These are phyloP conservation scores for Ochropleura leucogaster DNA, from an alignment of 2,888 invertebrate genomes.

Conservation along the genomic window DNA sequence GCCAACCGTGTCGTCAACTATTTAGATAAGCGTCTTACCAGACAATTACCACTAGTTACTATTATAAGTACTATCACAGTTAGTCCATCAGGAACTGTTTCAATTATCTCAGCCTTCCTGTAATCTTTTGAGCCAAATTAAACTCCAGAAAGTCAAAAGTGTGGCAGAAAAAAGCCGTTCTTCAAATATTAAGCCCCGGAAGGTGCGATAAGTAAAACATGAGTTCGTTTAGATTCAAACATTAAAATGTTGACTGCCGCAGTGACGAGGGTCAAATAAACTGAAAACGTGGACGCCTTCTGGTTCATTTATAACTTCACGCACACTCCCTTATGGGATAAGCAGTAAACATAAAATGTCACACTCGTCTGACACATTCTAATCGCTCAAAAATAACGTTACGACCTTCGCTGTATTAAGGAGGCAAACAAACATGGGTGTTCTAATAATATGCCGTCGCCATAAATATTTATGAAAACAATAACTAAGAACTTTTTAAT, in stretches of 20 bases:
- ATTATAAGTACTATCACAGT: neutral
- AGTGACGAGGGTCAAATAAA: slow-evolving; percentile 68
- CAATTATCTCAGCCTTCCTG: slow-evolving; percentile 14
- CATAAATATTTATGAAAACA: neutral
- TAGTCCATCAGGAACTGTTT: slow-evolving; percentile 9
- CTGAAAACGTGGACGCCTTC: slow-evolving; percentile 58
- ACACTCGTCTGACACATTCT: slow-evolving; percentile 42
- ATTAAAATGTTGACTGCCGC: slow-evolving; percentile 63
- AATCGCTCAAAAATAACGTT: slow-evolving; percentile 44
- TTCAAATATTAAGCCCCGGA: slow-evolving; percentile 48
- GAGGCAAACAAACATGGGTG: neutral
- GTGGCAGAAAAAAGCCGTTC: slow-evolving; percentile 21
- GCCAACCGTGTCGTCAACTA: too few relatives aligned
- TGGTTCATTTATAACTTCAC: slow-evolving; percentile 66
- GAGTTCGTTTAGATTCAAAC: slow-evolving; percentile 67
- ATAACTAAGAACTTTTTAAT: slow-evolving; percentile 20
- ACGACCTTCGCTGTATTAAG: neutral
- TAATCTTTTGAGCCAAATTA: slow-evolving; percentile 22
- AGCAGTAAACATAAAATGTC: slow-evolving; percentile 55
- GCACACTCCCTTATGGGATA: slow-evolving; percentile 48
- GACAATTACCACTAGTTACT: neutral
- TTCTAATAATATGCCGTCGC: neutral
- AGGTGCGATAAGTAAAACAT: slow-evolving; percentile 63
- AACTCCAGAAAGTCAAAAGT: slow-evolving; percentile 17
- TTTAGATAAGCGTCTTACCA: neutral